Conservation (phyloP, 1,140 invertebrate species). For the Babylonia areolata region DNA sequence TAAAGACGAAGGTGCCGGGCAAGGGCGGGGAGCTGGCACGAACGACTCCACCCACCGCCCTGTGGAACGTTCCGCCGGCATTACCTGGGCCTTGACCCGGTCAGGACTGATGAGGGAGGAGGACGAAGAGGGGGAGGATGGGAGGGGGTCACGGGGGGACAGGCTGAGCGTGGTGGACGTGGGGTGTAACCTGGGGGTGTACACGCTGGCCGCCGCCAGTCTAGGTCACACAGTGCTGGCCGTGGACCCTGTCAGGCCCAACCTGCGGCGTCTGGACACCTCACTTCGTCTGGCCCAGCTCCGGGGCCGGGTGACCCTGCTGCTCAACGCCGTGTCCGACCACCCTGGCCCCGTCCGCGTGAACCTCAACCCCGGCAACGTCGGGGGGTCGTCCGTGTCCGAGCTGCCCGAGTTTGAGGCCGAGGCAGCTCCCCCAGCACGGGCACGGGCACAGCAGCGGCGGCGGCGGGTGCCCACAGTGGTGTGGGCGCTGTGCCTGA, state of each 20-base stretch:
- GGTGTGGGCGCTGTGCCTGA: slow-evolving; percentile 47
- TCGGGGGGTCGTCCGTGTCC: slow-evolving; percentile 57
- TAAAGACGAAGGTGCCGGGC: neutral
- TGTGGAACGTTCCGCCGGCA: neutral
- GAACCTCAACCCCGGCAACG: slow-evolving; percentile 53
- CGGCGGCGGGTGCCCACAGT: slow-evolving; percentile 25
- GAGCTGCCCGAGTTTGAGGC: no score
- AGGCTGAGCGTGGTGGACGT: slow-evolving; percentile 64
- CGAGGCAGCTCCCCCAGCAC: no score
- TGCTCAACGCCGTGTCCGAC: slow-evolving; percentile 65
- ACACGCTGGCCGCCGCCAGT: slow-evolving; percentile 61
- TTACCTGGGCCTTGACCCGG: neutral
- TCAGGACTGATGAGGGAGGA: neutral
- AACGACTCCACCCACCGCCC: neutral
- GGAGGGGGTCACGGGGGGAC: neutral
- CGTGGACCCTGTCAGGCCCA: slow-evolving; percentile 62
- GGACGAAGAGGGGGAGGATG: neutral
- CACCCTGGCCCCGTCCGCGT: slow-evolving; percentile 47
- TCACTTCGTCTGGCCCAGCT: slow-evolving; percentile 54
- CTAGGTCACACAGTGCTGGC: slow-evolving; percentile 64
- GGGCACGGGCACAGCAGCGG: neutral
- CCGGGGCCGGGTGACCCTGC: slow-evolving; percentile 50
- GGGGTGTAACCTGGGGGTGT: slow-evolving; percentile 71
- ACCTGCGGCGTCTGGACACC: slow-evolving; percentile 55
- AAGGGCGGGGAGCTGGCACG: no score